Evolutionary conservation across 2,888 invertebrate species (phyloP), one percentile per base, ranked within the genome.

Genomic region (Scaptomyza polygonia): DNA sequence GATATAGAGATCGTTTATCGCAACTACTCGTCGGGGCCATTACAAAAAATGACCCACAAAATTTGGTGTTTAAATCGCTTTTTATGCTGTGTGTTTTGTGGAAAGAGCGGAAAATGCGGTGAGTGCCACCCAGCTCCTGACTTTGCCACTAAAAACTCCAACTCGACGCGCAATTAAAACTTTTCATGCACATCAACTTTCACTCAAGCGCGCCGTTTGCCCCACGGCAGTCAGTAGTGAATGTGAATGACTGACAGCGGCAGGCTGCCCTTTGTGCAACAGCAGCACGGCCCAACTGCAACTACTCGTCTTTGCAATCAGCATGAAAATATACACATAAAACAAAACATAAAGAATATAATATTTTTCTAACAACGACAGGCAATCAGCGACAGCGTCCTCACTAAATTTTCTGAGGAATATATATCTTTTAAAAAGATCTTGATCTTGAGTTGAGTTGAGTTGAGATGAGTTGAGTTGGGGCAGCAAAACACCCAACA

Each of bases 141-240:
- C 34, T 14, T 39, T 76, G 72, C 81, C 73, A 68, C 72, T 67
- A 67, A 59, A 52, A 57, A 65, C 56, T 72, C 16, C 71, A 79
- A 79, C 74, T 77, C 86, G 78, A 77, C 80, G 86, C 80, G 86
- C 86, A 83, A 83, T 83, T 83, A 86, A 86, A 83, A 86, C 82
- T 86, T 83, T 83, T 83, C 82, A 83, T 86, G 82, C 82, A 79
- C 85, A 86, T 85, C 84, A 84, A 85, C 84, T 86, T 84, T 84
- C 86, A 85, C 85, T 85, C 70, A 70, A 84, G 86, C 80, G 86
- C 42, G 30, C 27, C 47, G 57, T 68, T 65, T 57, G 75, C 67
- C 74, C 68, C 66, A 51, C 56, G 57, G 71, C 62, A 62, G 70
- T 54, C 59, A 56, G 67, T 75, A 76, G 79, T 76, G 78, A 42